Evolutionary conservation across 2,797 vertebrate genomes (phyloP), one percentile per base, ranked within the genome.

Genomic region (Odontamblyopus rebecca): DNA sequence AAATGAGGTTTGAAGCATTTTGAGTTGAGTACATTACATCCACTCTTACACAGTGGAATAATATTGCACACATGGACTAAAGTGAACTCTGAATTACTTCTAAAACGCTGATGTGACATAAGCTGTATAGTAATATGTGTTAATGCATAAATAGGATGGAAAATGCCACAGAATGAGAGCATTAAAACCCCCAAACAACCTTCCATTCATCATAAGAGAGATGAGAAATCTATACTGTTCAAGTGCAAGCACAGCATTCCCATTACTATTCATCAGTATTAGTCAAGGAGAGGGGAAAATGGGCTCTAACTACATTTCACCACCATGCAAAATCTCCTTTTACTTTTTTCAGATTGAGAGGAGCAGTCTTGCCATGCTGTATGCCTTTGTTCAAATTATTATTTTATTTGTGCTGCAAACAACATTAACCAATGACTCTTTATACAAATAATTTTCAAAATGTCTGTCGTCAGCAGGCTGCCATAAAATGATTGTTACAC

Each of bases 81-180:
- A 80, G 72, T 85, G 75, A 86, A 89, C 83, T 76, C 18, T 50
- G 73, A 84, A 84, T 48, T 15, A 15, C 68, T 73, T 71, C 16
- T 80, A 60, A 85, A 88, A 85, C 71, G 61, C 83, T 78, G 69
- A 69, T 78, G 72, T 90, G 87, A 86, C 68, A 66, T 48, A 89
- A 91, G 75, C 69, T 77, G 12, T 48, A 48, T 13, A 48, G 13
- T 75, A 74, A 76, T 16, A 87, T 73, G 80, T 54, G 53, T n/a
- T 35, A 19, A 73, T 76, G 67, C 77, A 62, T 70, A 76, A 84
- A 81, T 44, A 51, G 59, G 60, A 72, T 83, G 8, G 35, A 48
- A 65, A 76, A 75, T 68, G 23, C 72, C 71, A 72, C 32, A 51
- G 60, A 71, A 68, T 51, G 59, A 50, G 66, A 65, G 26, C 29